Base-by-base conservation (phyloP, 2,797 vertebrate genomes). In the Sphaeramia orbicularis region DNA sequence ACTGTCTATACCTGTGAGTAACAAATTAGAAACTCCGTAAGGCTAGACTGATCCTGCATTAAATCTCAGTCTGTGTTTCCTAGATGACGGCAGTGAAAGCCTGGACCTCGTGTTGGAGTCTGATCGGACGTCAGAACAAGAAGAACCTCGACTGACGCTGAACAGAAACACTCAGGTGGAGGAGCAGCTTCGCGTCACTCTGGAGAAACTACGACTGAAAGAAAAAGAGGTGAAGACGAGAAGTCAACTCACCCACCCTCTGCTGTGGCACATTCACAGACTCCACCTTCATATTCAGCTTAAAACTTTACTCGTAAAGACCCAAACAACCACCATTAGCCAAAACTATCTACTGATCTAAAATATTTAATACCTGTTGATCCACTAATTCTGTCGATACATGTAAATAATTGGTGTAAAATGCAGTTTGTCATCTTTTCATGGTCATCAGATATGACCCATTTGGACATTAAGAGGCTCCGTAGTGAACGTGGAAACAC, bases 171-270 rank as follows among this genome's bases (percentile, higher is more conserved):
- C 64, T 44, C 73, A 80, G 65, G 40, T 87, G 51, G 81, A 76
- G 65, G 83, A 90, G 59, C 86, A 96, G 86, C 78, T 96, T 38
- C 89, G 90, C 81, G 79, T 89, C 81, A 90, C 80, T 75, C 93
- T 91, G 74, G 80, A 94, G 71, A 94, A 92, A 78, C 94, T 96
- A 11, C 70, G 47, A 53, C 85, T 91, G 41, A 96, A 97, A 87
- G 95, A 98, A 78, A 94, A 88, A 0, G 95, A 98, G 96, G 97
- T 99, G 88, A 91, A 89, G 4, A 21, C 13, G 9, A 3, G n/a
- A 13, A 14, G 13, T 38, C 47, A 45, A 21, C 30, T 10, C 16
- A 11, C 7, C 18, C 27, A 24, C 0, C 27, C 24, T 10, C 3
- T 18, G 40, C 12, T 40, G 16, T 0, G 36, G 15, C n/a, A 51